Percentiles rank a stretch among this genome's conserved stretches.
phyloP scores from a whole-genome alignment of 2,888 invertebrate genomes.

The Dasypolia templi region DNA sequence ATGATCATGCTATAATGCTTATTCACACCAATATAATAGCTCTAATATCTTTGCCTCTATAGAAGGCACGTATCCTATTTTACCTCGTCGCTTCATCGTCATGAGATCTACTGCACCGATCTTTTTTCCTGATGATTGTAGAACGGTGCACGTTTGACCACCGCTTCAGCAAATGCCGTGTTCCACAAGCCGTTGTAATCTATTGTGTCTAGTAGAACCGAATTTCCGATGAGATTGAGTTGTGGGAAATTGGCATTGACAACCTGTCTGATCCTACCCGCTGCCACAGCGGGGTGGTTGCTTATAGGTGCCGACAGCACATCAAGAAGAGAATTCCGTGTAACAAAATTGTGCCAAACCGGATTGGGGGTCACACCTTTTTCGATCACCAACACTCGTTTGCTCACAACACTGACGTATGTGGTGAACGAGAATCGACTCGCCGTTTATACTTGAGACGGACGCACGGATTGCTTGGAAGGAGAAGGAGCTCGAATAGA shows the following conservation, averaged over 20 bases:
- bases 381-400: constrained; percentile 51
- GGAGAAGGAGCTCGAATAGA: constrained; percentile 45
- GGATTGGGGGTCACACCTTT: constrained; percentile 33
- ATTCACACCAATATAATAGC: constrained; percentile 62
- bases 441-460: constrained; percentile 56
- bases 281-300: constrained; percentile 22
- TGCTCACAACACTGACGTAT: constrained; percentile 32
- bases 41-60: constrained; percentile 60
- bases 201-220: constrained; percentile 55
- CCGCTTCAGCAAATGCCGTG: constrained; percentile 51
- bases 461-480: constrained; percentile 48
- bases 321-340: constrained; percentile 41
- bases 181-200: constrained; percentile 64
- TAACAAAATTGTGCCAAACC: constrained; percentile 43
- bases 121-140: constrained; percentile 40
- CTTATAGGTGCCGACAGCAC: constrained; percentile 50
- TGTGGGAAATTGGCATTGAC: constrained; percentile 18
- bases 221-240: constrained; percentile 53
- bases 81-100: constrained; percentile 47
- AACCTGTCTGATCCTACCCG: constrained; percentile 25
- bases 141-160: constrained; percentile 54
- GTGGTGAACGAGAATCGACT: constrained; percentile 21
- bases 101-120: constrained; percentile 60
- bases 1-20: constrained; percentile 58
- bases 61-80: constrained; percentile 45